Evolutionary conservation across 1,140 invertebrate species (phyloP).

Genomic region (Drosophila virilis): DNA sequence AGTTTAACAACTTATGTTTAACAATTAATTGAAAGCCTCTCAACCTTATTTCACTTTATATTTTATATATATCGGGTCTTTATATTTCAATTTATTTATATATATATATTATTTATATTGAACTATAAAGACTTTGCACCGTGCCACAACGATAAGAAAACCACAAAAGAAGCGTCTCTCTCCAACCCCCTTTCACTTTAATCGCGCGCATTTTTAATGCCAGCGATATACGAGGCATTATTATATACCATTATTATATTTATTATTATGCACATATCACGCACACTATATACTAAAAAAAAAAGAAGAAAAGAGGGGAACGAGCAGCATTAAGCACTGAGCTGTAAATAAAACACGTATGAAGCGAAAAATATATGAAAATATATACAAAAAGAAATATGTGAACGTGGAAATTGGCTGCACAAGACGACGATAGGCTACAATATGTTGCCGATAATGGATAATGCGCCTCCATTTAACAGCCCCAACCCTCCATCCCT

Average conservation of each 20-base stretch:
- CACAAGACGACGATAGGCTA: slow-evolving; percentile 38
- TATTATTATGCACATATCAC: slow-evolving; percentile 8
- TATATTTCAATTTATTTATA: neutral
- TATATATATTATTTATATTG: too few species aligned
- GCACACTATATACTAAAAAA: slow-evolving; percentile 11
- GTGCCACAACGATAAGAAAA: neutral
- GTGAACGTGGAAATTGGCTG: slow-evolving; percentile 31
- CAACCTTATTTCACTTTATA: too few species aligned
- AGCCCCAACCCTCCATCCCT: neutral
- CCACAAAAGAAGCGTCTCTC: neutral
- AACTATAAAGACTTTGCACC: neutral
- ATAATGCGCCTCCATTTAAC: slow-evolving; percentile 39
- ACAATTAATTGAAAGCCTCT: too few species aligned
- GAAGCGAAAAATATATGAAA: slow-evolving; percentile 1
- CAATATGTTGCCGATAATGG: slow-evolving; percentile 61
- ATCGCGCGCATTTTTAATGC: slow-evolving; percentile 3
- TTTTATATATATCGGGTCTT: neutral
- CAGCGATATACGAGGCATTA: neutral
- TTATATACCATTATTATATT: slow-evolving; percentile 12
- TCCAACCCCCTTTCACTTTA: neutral
- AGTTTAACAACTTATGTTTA: too few species aligned
- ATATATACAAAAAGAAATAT: slow-evolving; percentile 2
- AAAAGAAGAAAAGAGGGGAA: neutral
- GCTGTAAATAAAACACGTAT: slow-evolving; percentile 20
- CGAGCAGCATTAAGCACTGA: neutral